Evolutionary conservation across 2,113 vertebrate genomes (phyloP).

Genomic region (Elachura formosa): DNA sequence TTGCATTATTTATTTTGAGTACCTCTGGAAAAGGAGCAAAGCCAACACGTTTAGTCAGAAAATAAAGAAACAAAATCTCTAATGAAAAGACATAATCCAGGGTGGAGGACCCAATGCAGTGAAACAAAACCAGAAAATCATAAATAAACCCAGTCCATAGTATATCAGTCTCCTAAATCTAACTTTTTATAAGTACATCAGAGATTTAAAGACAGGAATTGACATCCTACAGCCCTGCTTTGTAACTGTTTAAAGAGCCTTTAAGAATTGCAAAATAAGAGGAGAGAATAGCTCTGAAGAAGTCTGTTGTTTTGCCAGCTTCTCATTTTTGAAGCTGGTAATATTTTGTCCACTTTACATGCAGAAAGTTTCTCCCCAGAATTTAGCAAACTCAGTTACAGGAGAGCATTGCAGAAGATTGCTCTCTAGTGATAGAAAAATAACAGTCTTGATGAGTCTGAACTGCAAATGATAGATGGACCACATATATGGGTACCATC

Average conservation of each 20-base stretch:
- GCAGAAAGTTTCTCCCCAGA: fast-evolving
- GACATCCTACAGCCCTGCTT: background rate
- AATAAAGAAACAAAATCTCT: background rate
- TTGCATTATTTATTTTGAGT: background rate
- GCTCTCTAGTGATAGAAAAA: background rate
- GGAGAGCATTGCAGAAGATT: background rate
- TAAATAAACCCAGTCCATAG: background rate
- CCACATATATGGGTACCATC: background rate
- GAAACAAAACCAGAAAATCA: background rate
- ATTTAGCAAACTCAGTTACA: background rate
- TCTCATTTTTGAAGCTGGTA: background rate
- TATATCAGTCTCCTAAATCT: background rate
- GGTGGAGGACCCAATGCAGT: background rate
- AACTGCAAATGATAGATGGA: background rate
- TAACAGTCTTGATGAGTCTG: background rate
- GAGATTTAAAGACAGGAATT: background rate
- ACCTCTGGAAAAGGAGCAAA: background rate
- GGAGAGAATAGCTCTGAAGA: background rate
- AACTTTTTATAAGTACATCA: background rate
- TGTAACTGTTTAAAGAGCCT: background rate
- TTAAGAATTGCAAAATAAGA: background rate
- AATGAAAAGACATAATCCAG: background rate
- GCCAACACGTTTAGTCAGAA: background rate
- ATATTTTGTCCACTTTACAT: background rate
- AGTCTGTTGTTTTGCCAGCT: background rate